phyloP scores from a whole-genome alignment of 2,113 vertebrate genomes.

The Brachyhypopomus gauderio region DNA sequence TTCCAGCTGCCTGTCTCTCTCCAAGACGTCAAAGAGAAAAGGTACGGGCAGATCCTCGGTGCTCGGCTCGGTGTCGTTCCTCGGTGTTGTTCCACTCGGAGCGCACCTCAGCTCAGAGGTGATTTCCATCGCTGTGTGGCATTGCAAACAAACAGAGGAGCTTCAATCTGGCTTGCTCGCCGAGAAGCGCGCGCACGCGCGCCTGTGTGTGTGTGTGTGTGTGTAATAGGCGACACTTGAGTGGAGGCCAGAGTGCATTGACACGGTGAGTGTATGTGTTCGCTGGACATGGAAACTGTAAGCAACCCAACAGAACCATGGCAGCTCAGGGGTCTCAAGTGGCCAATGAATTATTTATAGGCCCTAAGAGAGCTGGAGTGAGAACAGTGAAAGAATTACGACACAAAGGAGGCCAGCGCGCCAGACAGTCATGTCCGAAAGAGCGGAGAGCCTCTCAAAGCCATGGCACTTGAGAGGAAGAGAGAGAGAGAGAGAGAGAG shows the following conservation, averaged over 20 bases:
- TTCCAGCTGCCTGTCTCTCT: slow-evolving; percentile 52
- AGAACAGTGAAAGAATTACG: slow-evolving; percentile 42
- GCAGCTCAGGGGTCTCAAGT: slow-evolving; percentile 69
- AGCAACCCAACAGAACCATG: slow-evolving; percentile 61
- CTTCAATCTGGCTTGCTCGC: neutral
- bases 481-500: slow-evolving; percentile 22
- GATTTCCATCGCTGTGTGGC: neutral
- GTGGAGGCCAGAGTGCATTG: slow-evolving; percentile 47
- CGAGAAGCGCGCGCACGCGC: neutral
- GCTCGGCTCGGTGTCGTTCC: neutral
- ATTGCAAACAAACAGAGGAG: neutral
- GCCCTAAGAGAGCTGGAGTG: slow-evolving; percentile 50
- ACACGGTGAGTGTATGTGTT: slow-evolving; percentile 45
- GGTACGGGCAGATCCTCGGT: slow-evolving; percentile 32
- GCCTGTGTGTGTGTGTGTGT: slow-evolving; percentile 18
- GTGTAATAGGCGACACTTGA: slow-evolving; percentile 49
- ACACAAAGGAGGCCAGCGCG: slow-evolving; percentile 31
- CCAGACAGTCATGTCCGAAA: slow-evolving; percentile 36
- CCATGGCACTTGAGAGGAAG: slow-evolving; percentile 27
- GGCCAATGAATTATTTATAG: slow-evolving; percentile 76
- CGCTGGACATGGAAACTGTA: slow-evolving; percentile 6
- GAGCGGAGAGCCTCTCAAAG: slow-evolving; percentile 50
- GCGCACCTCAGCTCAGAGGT: neutral
- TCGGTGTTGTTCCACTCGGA: neutral
- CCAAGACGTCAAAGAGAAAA: slow-evolving; percentile 33